Evolutionary conservation across 2,888 invertebrate genomes (phyloP), one percentile per base, ranked within the genome.

Genomic region (Unio pictorum): DNA sequence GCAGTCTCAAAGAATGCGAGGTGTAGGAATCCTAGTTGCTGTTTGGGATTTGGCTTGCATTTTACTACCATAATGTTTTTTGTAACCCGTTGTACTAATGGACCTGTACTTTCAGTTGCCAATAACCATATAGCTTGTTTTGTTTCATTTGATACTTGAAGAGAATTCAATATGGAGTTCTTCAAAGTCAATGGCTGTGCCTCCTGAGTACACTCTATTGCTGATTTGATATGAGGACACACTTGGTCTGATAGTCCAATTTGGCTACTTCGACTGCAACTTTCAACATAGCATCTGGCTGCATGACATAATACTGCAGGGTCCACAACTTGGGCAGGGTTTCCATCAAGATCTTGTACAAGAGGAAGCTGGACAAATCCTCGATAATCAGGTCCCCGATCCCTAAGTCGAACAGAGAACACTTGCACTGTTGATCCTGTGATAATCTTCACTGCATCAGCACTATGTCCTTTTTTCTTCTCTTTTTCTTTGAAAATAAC

Each of bases 51-150:
- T 15, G 92, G 92, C 87, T 93, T 93, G 85, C 94, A 94, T 85
- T 93, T 93, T 2, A 94, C 94, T 64, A 93, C 94, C 93, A 94
- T 93, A 56, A 93, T 93, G 83, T 92, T 92, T 86, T 93, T 93
- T 0, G 94, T 93, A 45, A 94, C 93, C 78, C 93, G 91, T 88
- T 94, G 94, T 5, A 94, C 94, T 26, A 94, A 88, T 0, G 93
- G 93, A 6, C 93, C 92, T 4, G 92, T 92, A 8, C 89, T 88
- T 84, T 93, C 93, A 15, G 92, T 92, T 3, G 92, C 92, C 71
- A 93, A 85, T 28, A 92, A 84, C 91, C 92, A 93, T 62, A 94
- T 91, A 71, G 92, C 92, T 82, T 92, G 91, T 83, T 93, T 93
- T 28, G 92, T 91, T 76, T 93, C 93, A 76, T 92, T 91, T 65